Base-by-base conservation (phyloP, 2,113 vertebrate genomes). In the Pseudopodoces humilis region DNA sequence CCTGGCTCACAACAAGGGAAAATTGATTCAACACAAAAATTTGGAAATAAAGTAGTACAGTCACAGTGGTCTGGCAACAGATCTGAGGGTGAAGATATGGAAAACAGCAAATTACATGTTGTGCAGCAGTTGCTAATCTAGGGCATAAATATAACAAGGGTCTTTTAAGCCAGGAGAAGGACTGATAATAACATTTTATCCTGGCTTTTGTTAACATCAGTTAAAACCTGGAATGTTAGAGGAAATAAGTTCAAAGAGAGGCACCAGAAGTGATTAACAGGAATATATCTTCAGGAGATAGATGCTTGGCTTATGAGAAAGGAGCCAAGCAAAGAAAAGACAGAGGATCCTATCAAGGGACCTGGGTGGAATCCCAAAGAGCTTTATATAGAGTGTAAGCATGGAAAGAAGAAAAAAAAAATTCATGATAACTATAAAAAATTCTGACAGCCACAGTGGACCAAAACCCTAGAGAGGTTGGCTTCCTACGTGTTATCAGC, bases 1-100 rank as follows among this genome's bases (percentile, higher is more conserved):
- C 52, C 65, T 94, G 90, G 87, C 87, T 93, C 3, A 5, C 65
- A 70, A 76, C 18, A 56, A 41, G 37, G 69, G n/a, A 53, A 95
- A 92, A 96, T 37, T 82, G 91, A 94, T 95, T 91, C 62, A 91
- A 95, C 62, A 75, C n/a, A 95, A 90, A 88, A 94, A 94, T 91
- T 52, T 87, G 77, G n/a, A 92, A 93, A 72, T 90, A 58, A 88
- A 91, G 52, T 82, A 63, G 76, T 82, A 86, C 43, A 92, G 76
- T 92, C 95, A 82, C 64, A 95, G 92, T 52, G 69, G 60, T 79
- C 80, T 97, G 95, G 96, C 95, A 92, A 78, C 41, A 81, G 83
- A 95, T 95, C 92, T 92, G 74, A 96, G 83, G 31, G 41, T 64
- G 89, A 97, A 94, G 96, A 94, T 82, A 84, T 4, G 1, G 77